Percentiles rank a stretch among this genome's conserved stretches.
phyloP scores from a whole-genome alignment of 2,888 invertebrate species.

The Periphyllus acericola region DNA sequence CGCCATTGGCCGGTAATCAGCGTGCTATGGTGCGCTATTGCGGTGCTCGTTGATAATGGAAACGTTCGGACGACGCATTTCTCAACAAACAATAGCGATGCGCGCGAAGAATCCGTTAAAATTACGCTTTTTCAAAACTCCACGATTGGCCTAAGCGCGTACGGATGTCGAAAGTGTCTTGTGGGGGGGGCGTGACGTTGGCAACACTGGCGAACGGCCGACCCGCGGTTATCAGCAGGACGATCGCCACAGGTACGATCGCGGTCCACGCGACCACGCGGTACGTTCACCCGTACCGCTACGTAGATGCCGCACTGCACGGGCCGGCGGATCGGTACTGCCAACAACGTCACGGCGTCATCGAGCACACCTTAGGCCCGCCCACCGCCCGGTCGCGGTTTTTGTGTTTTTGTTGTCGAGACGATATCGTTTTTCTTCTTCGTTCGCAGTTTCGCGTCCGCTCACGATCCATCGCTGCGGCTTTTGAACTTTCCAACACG shows the following conservation, averaged over 20 bases:
- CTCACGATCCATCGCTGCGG: no score
- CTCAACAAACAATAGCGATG: slow-evolving; percentile 10
- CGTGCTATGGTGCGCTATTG: no score
- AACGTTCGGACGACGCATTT: neutral
- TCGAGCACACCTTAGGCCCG: neutral
- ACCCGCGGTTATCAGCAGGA: neutral
- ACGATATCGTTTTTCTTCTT: neutral
- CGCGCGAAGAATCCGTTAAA: slow-evolving; percentile 31
- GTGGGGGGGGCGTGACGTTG: neutral
- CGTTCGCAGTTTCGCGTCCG: no score
- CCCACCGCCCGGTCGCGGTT: neutral
- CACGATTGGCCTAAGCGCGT: neutral
- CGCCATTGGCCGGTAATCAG: no score
- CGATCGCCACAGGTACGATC: neutral
- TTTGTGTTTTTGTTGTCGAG: neutral
- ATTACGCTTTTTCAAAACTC: slow-evolving; percentile 25
- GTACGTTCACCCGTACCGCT: neutral
- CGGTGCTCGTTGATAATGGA: neutral
- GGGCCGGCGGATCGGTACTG: neutral
- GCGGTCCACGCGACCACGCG: no score
- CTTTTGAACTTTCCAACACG: neutral
- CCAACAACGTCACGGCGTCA: neutral
- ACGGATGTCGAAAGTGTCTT: neutral
- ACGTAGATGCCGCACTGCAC: no score
- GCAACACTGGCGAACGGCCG: neutral